A percentile compares a stretch with the other conserved stretches of the same genome.
These are phyloP conservation scores for Cataglyphis altisquamis DNA, from an alignment of 2,888 invertebrate genomes.

Conservation along the genomic window DNA sequence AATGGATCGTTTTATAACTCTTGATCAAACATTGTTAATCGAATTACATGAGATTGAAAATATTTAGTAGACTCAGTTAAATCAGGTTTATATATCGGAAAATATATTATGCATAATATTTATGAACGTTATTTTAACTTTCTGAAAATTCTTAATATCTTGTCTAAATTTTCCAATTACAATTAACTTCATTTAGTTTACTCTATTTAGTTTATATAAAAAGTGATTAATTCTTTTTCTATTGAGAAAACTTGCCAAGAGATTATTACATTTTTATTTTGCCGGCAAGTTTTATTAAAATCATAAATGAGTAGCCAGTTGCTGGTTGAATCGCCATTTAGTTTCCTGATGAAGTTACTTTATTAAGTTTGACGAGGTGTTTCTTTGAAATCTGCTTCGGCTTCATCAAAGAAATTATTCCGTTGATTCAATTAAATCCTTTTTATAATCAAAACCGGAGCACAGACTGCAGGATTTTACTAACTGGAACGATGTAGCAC, in stretches of 20 bases:
- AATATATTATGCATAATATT: background rate
- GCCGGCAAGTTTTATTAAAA: slow-evolving; percentile 29
- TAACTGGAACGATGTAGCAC: background rate
- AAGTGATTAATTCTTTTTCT: background rate
- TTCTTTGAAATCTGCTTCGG: slow-evolving; percentile 39
- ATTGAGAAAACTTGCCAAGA: background rate
- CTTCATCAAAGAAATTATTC: slow-evolving; percentile 46
- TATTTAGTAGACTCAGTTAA: background rate
- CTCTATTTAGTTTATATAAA: background rate
- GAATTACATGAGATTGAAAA: slow-evolving; percentile 5
- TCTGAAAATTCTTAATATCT: background rate
- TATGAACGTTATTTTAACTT: background rate
- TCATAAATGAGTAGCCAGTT: slow-evolving; percentile 31
- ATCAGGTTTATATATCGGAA: background rate
- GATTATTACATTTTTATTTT: slow-evolving; percentile 10
- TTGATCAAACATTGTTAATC: background rate
- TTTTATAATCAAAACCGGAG: slow-evolving; percentile 31
- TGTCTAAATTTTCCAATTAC: background rate
- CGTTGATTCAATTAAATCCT: slow-evolving; percentile 26
- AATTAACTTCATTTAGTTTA: background rate
- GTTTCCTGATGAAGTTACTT: slow-evolving; percentile 32
- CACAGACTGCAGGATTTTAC: slow-evolving; percentile 10
- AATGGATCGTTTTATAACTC: background rate
- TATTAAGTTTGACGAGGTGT: slow-evolving; percentile 45
- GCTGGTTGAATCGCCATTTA: slow-evolving; percentile 29